Conservation (phyloP, 2,888 invertebrate species). For the Hydrotaea diabolus region DNA sequence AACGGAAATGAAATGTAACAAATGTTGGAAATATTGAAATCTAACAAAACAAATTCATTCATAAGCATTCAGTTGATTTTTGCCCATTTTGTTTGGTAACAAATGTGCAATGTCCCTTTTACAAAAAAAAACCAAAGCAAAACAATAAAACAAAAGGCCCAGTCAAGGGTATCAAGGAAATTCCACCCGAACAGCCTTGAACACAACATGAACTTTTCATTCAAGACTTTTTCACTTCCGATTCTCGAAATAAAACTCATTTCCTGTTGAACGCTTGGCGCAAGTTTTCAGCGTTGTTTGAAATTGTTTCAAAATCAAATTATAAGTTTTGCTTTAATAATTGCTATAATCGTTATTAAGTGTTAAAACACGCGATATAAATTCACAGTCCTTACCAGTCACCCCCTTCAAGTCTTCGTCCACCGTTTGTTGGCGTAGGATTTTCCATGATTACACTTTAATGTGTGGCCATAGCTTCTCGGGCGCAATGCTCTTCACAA, state of each 20-base stretch:
- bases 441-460: conserved; percentile 8
- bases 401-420: neutral
- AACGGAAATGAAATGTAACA: conserved; percentile 63
- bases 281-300: neutral
- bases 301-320: conserved; percentile 61
- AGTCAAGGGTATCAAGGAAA: neutral
- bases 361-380: conserved; percentile 66
- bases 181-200: conserved; percentile 17
- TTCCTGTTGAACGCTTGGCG: conserved; percentile 54
- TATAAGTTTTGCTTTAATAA: conserved; percentile 58
- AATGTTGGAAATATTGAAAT: conserved; percentile 48
- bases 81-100: neutral
- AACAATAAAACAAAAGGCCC: too few species aligned
- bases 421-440: too few species aligned
- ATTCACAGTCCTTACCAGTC: neutral
- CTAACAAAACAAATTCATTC: conserved; percentile 26
- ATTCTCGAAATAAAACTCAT: conserved; percentile 60
- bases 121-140: too few species aligned
- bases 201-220: neutral
- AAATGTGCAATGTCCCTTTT: neutral
- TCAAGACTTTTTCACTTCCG: conserved; percentile 19
- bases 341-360: conserved; percentile 58
- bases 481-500: neutral
- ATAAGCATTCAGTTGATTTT: neutral
- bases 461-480: conserved; percentile 1